phyloP scores from a whole-genome alignment of 1,140 invertebrate genomes.

The Drosophila parabipectinata region DNA sequence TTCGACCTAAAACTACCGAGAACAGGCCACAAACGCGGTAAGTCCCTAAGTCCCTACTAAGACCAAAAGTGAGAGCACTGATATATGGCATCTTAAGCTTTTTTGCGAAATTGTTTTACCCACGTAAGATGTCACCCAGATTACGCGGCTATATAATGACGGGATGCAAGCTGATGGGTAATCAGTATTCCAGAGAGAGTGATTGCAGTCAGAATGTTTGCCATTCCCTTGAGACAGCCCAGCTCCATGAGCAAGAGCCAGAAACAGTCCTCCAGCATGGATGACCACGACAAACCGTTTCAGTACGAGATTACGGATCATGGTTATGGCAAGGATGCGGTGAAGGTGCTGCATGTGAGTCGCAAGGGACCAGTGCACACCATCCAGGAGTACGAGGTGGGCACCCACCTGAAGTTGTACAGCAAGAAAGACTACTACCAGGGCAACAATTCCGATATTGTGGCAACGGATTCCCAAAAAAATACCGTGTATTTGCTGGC shows the following conservation, averaged over 20 bases:
- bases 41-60: background rate
- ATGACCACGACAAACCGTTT: slow-evolving; percentile 29
- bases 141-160: slow-evolving; percentile 17
- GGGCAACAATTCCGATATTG: slow-evolving; percentile 88
- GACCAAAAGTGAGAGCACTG: slow-evolving; percentile 1
- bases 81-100: slow-evolving; percentile 11
- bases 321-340: slow-evolving; percentile 90
- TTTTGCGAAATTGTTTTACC: background rate
- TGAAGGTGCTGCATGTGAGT: slow-evolving; percentile 89
- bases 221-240: slow-evolving; percentile 41
- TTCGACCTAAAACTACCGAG: background rate
- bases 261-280: background rate
- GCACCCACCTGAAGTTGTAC: slow-evolving; percentile 88
- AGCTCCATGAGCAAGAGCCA: background rate
- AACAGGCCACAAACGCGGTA: background rate
- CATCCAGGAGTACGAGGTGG: slow-evolving; percentile 90
- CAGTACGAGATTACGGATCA: slow-evolving; percentile 87
- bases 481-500: slow-evolving; percentile 92
- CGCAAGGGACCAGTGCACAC: slow-evolving; percentile 87
- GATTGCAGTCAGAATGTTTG: slow-evolving; percentile 39
- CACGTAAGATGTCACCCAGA: background rate
- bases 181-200: slow-evolving; percentile 22
- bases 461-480: slow-evolving; percentile 93
- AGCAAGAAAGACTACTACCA: slow-evolving; percentile 87
- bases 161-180: background rate